Evolutionary conservation across 2,113 vertebrate genomes (phyloP).

Genomic region (Haliaeetus leucogaster): DNA sequence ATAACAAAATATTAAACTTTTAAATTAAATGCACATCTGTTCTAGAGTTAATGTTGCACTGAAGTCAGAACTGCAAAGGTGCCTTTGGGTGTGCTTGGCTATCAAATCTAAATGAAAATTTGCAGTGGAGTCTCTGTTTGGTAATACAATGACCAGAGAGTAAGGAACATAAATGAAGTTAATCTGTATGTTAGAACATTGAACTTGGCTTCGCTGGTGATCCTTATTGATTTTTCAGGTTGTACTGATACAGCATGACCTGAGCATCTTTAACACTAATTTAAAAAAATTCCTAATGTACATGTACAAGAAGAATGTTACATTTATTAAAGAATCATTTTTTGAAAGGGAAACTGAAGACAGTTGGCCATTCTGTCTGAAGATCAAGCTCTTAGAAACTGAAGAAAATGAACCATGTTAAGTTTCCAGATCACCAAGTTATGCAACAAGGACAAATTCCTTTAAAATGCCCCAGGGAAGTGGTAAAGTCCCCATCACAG

Average conservation of each 20-base stretch:
- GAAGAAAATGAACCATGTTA: not conserved
- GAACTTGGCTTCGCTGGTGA: not conserved
- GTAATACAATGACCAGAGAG: not conserved
- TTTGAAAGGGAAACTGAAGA: not conserved
- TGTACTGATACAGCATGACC: not conserved
- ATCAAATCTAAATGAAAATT: not conserved
- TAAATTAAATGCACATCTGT: not conserved
- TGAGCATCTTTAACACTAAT: not conserved
- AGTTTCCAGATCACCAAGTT: not conserved
- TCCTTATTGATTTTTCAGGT: not conserved
- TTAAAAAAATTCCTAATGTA: not conserved
- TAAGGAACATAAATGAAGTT: not conserved
- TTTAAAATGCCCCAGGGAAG: not conserved
- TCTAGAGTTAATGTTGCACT: fast-evolving
- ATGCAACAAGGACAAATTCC: not conserved
- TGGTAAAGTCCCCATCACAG: not conserved
- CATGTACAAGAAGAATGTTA: not conserved
- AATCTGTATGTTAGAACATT: not conserved
- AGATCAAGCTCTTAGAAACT: not conserved
- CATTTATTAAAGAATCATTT: not conserved
- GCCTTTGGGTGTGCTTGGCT: not conserved
- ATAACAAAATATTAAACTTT: not conserved
- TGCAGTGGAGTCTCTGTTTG: not conserved
- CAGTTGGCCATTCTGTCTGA: not conserved
- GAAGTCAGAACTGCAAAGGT: not conserved